phyloP scores from a whole-genome alignment of 2,888 invertebrate species.

The Ophion slaviceki region DNA sequence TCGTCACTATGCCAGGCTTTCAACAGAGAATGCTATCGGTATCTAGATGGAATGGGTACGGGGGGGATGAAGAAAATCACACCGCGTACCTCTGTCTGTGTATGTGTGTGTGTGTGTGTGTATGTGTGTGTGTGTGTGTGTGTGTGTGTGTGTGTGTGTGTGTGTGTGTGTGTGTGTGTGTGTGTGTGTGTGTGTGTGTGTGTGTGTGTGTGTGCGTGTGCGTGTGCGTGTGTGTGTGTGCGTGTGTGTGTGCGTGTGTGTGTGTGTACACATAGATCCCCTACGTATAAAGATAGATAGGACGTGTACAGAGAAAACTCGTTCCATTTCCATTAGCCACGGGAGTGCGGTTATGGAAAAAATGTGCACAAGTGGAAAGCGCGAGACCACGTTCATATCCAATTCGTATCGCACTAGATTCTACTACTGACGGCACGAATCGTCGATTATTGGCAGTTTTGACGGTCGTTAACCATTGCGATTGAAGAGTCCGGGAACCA shows the following conservation, averaged over 20 bases:
- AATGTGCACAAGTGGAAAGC: constrained; percentile 56
- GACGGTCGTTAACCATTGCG: constrained; percentile 2
- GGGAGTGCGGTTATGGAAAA: constrained; percentile 44
- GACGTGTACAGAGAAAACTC: constrained; percentile 1
- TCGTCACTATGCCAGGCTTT: neutral
- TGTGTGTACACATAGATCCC: neutral
- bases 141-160: neutral
- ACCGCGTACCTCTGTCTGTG: neutral
- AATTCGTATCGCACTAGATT: constrained; percentile 33
- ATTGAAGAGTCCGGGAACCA: neutral
- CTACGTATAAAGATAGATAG: neutral
- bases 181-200: neutral
- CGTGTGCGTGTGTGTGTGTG: neutral
- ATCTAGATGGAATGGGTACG: neutral
- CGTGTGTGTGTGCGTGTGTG: too few species aligned
- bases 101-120: too few species aligned
- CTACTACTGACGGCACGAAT: constrained; percentile 22
- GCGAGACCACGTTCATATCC: constrained; percentile 30
- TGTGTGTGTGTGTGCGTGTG: neutral
- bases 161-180: neutral
- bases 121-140: neutral
- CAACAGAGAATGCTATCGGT: neutral
- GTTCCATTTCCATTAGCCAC: constrained; percentile 24
- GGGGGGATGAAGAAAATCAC: neutral
- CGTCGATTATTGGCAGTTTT: constrained; percentile 37